phyloP scores from a whole-genome alignment of 2,113 vertebrate genomes.

The Bos indicus region DNA sequence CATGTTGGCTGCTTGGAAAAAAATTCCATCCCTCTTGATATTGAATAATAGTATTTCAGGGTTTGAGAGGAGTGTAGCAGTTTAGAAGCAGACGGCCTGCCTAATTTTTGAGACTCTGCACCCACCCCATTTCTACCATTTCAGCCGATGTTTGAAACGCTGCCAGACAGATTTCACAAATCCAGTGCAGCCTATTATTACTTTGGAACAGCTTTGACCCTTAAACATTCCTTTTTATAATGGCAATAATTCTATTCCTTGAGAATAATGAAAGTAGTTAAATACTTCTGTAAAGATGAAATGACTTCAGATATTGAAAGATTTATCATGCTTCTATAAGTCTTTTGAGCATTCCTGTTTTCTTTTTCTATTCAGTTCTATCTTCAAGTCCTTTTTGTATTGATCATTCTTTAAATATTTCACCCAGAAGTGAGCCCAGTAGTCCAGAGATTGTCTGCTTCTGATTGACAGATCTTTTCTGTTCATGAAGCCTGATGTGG shows the following conservation, averaged over 20 bases:
- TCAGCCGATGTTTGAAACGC: background rate
- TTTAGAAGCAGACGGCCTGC: background rate
- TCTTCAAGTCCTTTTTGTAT: background rate
- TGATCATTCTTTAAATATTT: background rate
- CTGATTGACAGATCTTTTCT: background rate
- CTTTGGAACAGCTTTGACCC: background rate
- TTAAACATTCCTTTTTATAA: background rate
- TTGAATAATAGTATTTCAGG: background rate
- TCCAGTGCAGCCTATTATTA: background rate
- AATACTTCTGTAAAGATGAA: background rate
- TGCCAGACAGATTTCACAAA: background rate
- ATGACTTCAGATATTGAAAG: background rate
- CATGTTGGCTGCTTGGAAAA: background rate
- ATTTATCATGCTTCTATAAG: background rate
- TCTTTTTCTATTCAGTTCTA: background rate
- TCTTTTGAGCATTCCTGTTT: background rate
- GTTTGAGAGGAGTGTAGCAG: background rate
- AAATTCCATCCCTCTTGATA: background rate
- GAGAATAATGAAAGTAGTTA: background rate
- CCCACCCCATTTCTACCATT: background rate
- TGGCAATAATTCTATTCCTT: background rate
- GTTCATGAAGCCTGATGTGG: background rate
- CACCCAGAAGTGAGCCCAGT: background rate
- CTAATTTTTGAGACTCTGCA: background rate
- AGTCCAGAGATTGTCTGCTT: background rate